Evolutionary conservation across 2,888 invertebrate genomes (phyloP).

Genomic region (Apeira syringaria): DNA sequence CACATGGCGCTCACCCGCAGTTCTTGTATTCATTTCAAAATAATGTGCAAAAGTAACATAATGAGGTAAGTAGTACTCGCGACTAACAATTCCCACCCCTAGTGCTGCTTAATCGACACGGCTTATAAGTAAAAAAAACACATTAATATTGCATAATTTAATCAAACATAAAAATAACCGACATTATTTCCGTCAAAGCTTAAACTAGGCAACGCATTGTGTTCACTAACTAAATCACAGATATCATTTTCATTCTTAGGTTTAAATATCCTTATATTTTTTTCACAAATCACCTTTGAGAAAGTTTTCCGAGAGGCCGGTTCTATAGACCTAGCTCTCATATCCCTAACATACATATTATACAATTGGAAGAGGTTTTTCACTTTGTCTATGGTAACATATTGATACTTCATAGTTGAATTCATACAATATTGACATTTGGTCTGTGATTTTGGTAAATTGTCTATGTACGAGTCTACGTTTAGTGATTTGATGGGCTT

Average conservation of each 20-base stretch:
- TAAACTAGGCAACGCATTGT: conserved; percentile 37
- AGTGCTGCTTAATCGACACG: no score
- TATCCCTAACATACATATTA: conserved; percentile 47
- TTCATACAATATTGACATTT: conserved; percentile 51
- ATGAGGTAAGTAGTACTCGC: no score
- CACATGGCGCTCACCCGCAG: no score
- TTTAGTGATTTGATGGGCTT: conserved; percentile 48
- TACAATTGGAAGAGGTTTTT: conserved; percentile 60
- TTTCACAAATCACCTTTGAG: conserved; percentile 45
- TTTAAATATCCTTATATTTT: conserved; percentile 57
- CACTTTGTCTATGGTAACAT: conserved; percentile 45
- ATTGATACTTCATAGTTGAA: conserved; percentile 34
- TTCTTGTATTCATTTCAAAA: no score
- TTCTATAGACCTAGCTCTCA: conserved; percentile 32
- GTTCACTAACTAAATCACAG: conserved; percentile 47
- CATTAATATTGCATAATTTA: conserved; percentile 16
- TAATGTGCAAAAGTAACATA: no score
- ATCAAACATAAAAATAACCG: conserved; percentile 28
- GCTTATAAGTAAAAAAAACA: no score
- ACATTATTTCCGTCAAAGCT: conserved; percentile 21
- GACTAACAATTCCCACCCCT: no score
- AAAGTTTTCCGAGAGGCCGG: conserved; percentile 66
- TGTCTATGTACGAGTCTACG: conserved; percentile 53
- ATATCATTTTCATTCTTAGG: conserved; percentile 55
- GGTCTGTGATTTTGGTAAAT: conserved; percentile 45